Evolutionary conservation across 2,113 vertebrate species (phyloP), one percentile per base, ranked within the genome.

Genomic region (Serilophus lunatus): DNA sequence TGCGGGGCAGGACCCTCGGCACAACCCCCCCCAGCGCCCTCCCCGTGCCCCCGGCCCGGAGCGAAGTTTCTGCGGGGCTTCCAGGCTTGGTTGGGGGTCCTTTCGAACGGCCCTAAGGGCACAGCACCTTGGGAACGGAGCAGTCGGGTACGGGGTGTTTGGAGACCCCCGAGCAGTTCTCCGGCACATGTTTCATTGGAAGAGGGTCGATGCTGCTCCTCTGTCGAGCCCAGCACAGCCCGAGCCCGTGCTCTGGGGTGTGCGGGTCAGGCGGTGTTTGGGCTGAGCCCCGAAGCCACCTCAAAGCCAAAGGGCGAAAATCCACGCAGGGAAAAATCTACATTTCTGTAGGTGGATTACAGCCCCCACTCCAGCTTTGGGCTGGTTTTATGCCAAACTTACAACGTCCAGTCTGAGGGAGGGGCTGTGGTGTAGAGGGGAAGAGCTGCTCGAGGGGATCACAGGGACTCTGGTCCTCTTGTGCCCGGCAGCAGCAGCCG

Each of bases 271-370:
- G 76, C 29, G 1, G 35, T 0, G 59, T 1, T 59, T 5, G 8
- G n/a, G 44, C 14, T 10, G 45, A 82, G 49, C 56, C 38, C 49
- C 2, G 50, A n/a, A 60, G 33, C 20, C 56, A 2, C 44, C 61
- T 40, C 36, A 9, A 53, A 82, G 19, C 42, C 78, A 0, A 24
- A n/a, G 54, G 35, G 5, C 8, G 20, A 0, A 28, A 59, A 16
- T 0, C 7, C 38, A 8, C 1, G 0, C 35, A 0, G 38, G 35
- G 1, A 10, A n/a, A 18, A 24, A 40, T n/a, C 28, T 1, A 0
- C 33, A 0, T 42, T 50, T 6, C 49, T 3, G 0, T 2, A 1
- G 53, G 40, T 8, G 59, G 61, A 4, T n/a, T 22, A 3, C 53
- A 13, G 51, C 56, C 44, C n/a, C 4, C 16, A 5, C n/a, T 49